Evolutionary conservation across 2,888 invertebrate genomes (phyloP), one percentile per base, ranked within the genome.

Genomic region (Chrysodeixis includens): DNA sequence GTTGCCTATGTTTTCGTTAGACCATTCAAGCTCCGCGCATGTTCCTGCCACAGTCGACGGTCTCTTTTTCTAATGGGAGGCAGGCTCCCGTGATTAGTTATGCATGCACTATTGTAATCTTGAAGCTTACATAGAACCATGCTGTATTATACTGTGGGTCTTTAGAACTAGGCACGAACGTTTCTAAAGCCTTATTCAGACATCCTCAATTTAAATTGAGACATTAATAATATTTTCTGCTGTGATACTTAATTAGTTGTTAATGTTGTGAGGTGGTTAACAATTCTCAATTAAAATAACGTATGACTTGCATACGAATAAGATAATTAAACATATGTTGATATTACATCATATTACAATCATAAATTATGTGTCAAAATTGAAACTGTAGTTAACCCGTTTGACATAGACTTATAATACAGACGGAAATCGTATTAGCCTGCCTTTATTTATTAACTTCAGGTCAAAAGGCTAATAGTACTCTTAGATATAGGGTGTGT

Each of bases 81-180:
- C 49, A 54, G 56, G 56, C 58, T 35, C 56, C 52, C 51, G 32
- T 59, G 30, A 70, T 73, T 74, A 73, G 61, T 74, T 74, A 73
- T 73, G 72, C 74, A 73, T 74, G 66, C 70, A 56, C 75, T 60
- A 70, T 66, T 73, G 73, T 66, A 40, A 59, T 73, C 74, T 70
- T 35, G 62, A 74, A 56, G 65, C 18, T 30, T 46, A 61, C 54
- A 59, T 64, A 72, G 56, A 65, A 53, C 59, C n/a, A 49, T 49
- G 46, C 46, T 10, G 16, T 7, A n/a, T n/a, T n/a, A 16, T 44
- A 6, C 46, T 10, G 3, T 49, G 46, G 46, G 20, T 20, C 46
- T 20, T 20, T 49, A 20, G 46, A 49, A 49, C 46, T 49, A n/a
- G n/a, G 46, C 46, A 49, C 46, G 46, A 49, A 49, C 12, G 18